A percentile compares a stretch with the other conserved stretches of the same genome.
Conservation (phyloP, 2,888 invertebrate genomes). For the Eupithecia vulgata region DNA sequence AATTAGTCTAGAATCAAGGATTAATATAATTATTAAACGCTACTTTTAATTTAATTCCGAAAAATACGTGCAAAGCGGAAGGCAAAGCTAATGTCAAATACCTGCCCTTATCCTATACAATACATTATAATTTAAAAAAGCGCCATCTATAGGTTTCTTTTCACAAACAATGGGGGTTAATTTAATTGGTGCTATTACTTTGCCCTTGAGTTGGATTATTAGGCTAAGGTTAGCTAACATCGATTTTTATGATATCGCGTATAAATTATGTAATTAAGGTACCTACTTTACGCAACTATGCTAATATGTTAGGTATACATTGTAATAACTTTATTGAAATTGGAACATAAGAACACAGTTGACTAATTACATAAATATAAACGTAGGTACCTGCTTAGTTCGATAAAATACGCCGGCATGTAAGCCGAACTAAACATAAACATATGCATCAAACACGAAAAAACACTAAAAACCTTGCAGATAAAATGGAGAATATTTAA, state of each 20-base stretch:
- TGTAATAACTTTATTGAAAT: background rate
- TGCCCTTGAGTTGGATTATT: background rate
- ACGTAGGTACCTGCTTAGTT: background rate
- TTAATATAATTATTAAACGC: background rate
- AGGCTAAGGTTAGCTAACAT: background rate
- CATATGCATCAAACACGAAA: background rate
- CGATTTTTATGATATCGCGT: background rate
- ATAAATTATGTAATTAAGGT: background rate
- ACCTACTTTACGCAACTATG: background rate
- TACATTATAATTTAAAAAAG: background rate
- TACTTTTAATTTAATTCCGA: background rate
- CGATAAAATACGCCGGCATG: background rate
- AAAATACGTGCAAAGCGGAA: background rate
- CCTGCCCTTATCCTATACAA: background rate
- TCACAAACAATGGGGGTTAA: background rate
- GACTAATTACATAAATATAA: too few relatives aligned
- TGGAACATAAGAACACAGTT: too few relatives aligned
- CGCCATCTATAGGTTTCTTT: slow-evolving; percentile 19
- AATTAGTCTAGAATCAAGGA: too few relatives aligned
- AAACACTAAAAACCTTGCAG: background rate
- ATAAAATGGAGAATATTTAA: slow-evolving; percentile 18
- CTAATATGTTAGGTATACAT: background rate
- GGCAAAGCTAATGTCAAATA: too few relatives aligned
- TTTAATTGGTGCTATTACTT: background rate
- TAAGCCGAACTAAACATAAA: background rate